Evolutionary conservation across 2,888 invertebrate genomes (phyloP), one percentile per base, ranked within the genome.

Genomic region (Malachius bipustulatus): DNA sequence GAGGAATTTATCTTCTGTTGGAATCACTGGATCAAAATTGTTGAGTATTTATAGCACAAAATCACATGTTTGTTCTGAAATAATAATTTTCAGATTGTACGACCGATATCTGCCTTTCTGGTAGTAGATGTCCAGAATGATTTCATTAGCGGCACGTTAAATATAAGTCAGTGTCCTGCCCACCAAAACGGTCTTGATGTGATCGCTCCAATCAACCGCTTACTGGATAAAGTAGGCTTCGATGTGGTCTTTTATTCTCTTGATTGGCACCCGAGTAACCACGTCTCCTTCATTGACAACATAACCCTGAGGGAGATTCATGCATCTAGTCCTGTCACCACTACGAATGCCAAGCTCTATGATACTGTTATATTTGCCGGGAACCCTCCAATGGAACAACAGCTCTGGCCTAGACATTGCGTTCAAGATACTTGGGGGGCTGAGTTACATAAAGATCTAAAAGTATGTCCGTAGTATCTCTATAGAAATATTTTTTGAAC

Each of bases 111-210:
- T 57, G 91, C 84, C 12, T 77, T 96, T 55, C 69, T 97, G 40
- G 75, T 94, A 36, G 87, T 97, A 45, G 96, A 96, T 63, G 93
- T 94, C 24, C 96, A 96, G 67, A 96, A 96, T 65, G 96, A 97
- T 66, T 96, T 96, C 67, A 90, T 97, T 55, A 77, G 81, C 34
- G 96, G 96, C 30, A 83, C 88, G 6, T 71, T 96, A 47, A 82
- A 90, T 60, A 82, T 96, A 56, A 82, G 82, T 61, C 78, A 88
- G 55, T 91, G 90, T 62, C 82, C 85, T 42, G 90, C 93, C 13
- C 82, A 84, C 54, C 88, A 90, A 39, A 82, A 88, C 52, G 89
- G 87, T 44, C 75, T 75, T 42, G 88, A 88, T 71, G 85, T 93
- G 35, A 75, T 93, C 44, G 82, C 83, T 44, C 84, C 90, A 1